Base-by-base conservation (phyloP, 2,888 invertebrate species). In the Coleophora flavipennella region DNA sequence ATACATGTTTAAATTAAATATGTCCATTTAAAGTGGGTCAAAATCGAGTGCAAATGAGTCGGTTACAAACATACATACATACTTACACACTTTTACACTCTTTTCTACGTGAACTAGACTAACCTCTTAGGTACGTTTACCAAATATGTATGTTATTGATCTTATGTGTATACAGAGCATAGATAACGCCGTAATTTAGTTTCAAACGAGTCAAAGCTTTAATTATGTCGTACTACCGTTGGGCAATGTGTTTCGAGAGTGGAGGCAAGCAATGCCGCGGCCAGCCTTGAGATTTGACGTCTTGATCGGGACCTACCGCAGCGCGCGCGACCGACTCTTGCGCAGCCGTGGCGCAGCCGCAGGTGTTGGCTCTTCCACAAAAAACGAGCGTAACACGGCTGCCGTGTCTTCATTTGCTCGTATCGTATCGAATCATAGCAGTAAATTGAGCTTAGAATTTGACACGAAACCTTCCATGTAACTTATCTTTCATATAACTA, bases 271-370 rank as follows among this genome's bases (percentile, higher is more conserved):
- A 20, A 4, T 71, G 63, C 65, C 61, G 67, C 62, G 50, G 55
- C 45, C 73, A 78, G 70, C 83, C 83, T 83, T 84, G 80, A 75
- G 78, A 70, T 78, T 79, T 84, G 81, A 83, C 73, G 81, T 80
- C 81, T 83, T 80, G 83, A 80, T 81, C 78, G 78, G 66, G 83
- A 84, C 83, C 83, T 73, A 84, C 83, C 83, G 81, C 81, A 78
- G 79, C 75, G 77, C 31, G 27, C 32, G 34, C 33, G 31, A 28
- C 53, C 60, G 67, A 56, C 58, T 67, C 70, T 64, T 64, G 70
- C 63, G 81, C 83, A 79, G 83, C 83, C 83, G 83, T 78, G 75
- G 67, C 20, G 65, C 53, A n/a, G n/a, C n/a, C n/a, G n/a, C n/a
- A n/a, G n/a, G n/a, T n/a, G n/a, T n/a, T n/a, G n/a, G 48, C 46